These are phyloP conservation scores for Atherinosoma microstoma DNA, from an alignment of 2,797 vertebrate species.

Conservation along the genomic window DNA sequence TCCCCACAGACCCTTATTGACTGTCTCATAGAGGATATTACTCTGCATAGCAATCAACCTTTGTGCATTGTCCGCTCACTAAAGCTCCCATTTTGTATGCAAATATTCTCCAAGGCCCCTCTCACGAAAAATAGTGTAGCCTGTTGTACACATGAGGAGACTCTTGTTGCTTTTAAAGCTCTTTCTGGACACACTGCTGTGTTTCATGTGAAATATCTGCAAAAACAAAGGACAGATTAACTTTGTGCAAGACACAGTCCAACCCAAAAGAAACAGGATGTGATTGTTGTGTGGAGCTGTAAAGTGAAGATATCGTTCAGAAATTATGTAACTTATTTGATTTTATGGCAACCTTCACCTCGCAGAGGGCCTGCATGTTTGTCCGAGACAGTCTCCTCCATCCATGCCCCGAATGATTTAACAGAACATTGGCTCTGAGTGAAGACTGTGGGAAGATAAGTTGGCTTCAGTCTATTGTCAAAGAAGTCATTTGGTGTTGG, in stretches of 20 bases:
- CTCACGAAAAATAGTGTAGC: slow-evolving; percentile 26
- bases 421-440: slow-evolving; percentile 46
- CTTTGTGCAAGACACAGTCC: slow-evolving; percentile 13
- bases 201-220: slow-evolving; percentile 28
- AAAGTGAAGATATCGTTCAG: slow-evolving; percentile 36
- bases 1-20: slow-evolving; percentile 67
- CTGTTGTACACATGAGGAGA: slow-evolving; percentile 23
- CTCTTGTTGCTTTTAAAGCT: slow-evolving; percentile 14
- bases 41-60: slow-evolving; percentile 66
- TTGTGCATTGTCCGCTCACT: slow-evolving; percentile 64
- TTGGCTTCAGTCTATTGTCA: slow-evolving; percentile 41
- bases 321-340: slow-evolving; percentile 50
- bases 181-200: slow-evolving; percentile 10
- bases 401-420: slow-evolving; percentile 42
- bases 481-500: slow-evolving; percentile 39
- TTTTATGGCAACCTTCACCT: slow-evolving; percentile 50
- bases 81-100: slow-evolving; percentile 56
- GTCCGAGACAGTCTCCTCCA: slow-evolving; percentile 35
- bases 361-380: slow-evolving; percentile 33
- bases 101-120: slow-evolving; percentile 35
- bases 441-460: slow-evolving; percentile 61
- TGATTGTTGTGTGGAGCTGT: slow-evolving; percentile 12
- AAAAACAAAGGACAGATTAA: slow-evolving; percentile 35
- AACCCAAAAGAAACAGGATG: slow-evolving; percentile 60
- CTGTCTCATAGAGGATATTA: slow-evolving; percentile 62